Evolutionary conservation across 2,888 invertebrate species (phyloP).

Genomic region (Sussaba pulchella): DNA sequence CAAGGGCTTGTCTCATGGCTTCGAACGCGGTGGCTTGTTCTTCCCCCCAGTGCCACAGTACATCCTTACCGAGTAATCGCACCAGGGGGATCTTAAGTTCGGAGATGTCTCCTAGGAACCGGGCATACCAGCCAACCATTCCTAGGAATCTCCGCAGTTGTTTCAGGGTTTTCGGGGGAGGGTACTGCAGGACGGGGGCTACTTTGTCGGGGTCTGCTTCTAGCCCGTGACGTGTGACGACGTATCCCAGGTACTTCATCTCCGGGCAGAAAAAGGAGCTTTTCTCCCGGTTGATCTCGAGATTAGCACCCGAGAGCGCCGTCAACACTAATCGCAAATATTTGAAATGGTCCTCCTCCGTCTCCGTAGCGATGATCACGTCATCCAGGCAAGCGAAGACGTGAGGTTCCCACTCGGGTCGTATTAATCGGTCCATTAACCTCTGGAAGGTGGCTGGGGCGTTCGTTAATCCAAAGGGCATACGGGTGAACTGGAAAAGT

Average conservation of each 20-base stretch:
- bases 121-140: conserved; percentile 64
- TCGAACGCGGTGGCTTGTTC: conserved; percentile 35
- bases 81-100: conserved; percentile 6
- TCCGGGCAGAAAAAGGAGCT: conserved; percentile 56
- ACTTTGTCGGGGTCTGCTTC: conserved; percentile 39
- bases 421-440: too few species aligned
- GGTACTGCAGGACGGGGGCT: conserved; percentile 37
- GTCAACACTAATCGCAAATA: background rate
- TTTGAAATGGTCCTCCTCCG: conserved; percentile 27
- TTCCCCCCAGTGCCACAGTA: conserved; percentile 22
- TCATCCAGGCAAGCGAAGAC: too few species aligned
- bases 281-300: conserved; percentile 41
- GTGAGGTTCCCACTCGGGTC: too few species aligned
- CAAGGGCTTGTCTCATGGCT: background rate
- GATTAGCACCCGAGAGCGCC: background rate
- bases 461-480: conserved; percentile 53
- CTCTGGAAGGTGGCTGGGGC: conserved; percentile 20
- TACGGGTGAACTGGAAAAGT: conserved; percentile 72
- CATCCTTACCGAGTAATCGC: background rate
- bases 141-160: conserved; percentile 69
- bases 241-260: conserved; percentile 58
- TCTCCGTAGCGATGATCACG: too few species aligned
- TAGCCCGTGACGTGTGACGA: conserved; percentile 4
- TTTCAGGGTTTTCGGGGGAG: conserved; percentile 44
- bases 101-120: conserved; percentile 17